Conservation (phyloP, 2,113 vertebrate species). For the Onychostruthus taczanowskii region DNA sequence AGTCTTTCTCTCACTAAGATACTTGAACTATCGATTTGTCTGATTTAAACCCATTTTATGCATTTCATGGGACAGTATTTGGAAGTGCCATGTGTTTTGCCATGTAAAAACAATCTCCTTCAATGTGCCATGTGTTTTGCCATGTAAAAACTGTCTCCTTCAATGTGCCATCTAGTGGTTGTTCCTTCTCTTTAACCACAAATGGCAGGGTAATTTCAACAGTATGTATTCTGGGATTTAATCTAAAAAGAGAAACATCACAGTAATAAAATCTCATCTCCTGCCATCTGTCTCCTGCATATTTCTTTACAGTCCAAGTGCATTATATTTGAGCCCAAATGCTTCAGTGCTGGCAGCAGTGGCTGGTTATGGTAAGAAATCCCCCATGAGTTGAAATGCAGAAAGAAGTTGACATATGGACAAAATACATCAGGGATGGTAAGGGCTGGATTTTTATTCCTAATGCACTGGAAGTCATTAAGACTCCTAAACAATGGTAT, state of each 20-base stretch:
- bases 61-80: background rate
- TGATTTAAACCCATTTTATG: background rate
- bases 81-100: background rate
- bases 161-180: background rate
- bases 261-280: constrained; percentile 51
- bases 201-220: background rate
- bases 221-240: constrained; percentile 36
- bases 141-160: too few species aligned
- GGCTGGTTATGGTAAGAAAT: constrained; percentile 31
- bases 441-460: background rate
- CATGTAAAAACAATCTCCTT: too few species aligned
- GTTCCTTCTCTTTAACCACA: background rate
- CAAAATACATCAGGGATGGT: background rate
- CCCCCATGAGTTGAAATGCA: background rate
- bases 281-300: constrained; percentile 47
- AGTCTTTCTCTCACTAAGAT: background rate
- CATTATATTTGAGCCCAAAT: constrained; percentile 26
- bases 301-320: constrained; percentile 39
- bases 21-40: background rate
- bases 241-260: background rate
- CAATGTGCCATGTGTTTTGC: too few species aligned
- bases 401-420: constrained; percentile 38
- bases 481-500: background rate
- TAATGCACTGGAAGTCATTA: background rate
- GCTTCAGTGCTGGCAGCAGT: constrained; percentile 13